Evolutionary conservation across 92 coral and sea anemone genomes (phyloP), one percentile per base, ranked within the genome.

Genomic region (Pocillopora meandrina): DNA sequence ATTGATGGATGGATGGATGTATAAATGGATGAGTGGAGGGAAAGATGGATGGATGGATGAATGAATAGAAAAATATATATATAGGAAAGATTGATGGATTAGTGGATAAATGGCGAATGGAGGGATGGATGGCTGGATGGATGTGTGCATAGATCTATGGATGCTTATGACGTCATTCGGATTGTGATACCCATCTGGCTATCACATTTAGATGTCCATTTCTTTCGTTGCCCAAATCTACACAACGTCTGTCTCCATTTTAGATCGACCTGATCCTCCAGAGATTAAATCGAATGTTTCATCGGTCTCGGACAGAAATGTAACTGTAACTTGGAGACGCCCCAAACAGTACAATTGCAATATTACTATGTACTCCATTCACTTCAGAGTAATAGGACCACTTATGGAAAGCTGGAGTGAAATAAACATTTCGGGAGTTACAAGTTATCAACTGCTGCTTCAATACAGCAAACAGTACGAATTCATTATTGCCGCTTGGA

Each of bases 181-280:
- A 26, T 26, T 26, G 31, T 26, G 31, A 26, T 26, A 26, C 31
- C 31, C 31, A 26, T 26, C 31, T 26, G 31, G 31, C 31, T 26
- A 26, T 26, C 31, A 26, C 31, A 26, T 26, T 26, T 26, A 26
- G 31, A 26, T 26, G 31, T 26, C 31, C 31, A 26, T 26, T 26
- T 26, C 31, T 26, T 26, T 26, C 31, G 31, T 26, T 26, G 0
- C 31, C 31, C 31, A 0, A 26, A 26, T 26, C 31, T 26, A 26
- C 31, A 26, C 31, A 26, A 26, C 31, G 0, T 26, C 31, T 26
- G 31, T 26, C 31, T 26, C 31, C 1, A 9, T 11, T 73, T 55
- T 55, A 73, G 77, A 63, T 12, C 77, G 36, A 49, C 77, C 77
- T 17, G 77, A 73, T 9, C 61, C 35, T 12, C 77, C 62, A 14